Evolutionary conservation across 2,797 vertebrate species (phyloP), one percentile per base, ranked within the genome.

Genomic region (Pelodytes ibericus): DNA sequence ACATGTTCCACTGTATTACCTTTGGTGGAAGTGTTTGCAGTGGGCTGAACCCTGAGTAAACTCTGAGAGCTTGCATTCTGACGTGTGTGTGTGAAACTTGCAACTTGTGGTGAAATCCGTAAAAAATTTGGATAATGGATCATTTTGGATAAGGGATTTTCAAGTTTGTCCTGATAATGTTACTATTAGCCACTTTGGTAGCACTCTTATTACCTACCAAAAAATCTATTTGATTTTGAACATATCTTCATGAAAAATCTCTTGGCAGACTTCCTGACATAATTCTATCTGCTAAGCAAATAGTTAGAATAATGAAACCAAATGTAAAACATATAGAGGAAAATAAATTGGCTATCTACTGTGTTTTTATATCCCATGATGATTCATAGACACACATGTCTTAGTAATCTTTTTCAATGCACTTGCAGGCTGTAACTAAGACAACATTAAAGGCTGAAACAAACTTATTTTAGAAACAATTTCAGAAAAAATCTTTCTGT

Each of bases 381-480:
- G 81, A 90, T 83, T 89, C 60, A 79, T 66, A 81, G 77, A 88
- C 83, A 83, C 80, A 86, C 82, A 78, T 26, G 65, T 87, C 83
- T 89, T 84, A 90, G 83, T 88, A 90, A 90, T 86, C 83, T 79
- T 85, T 81, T 89, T 82, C 81, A 81, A 74, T 74, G 74, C 78
- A 81, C 82, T 87, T 83, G 75, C 60, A 80, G 82, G 81, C 73
- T 84, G 71, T 88, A 88, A 81, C 80, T 87, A 86, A 68, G 33
- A 83, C 79, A 89, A 81, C 61, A 0, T 68, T 81, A 80, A 75
- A 88, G 67, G 81, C 18, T 65, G 70, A 81, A 77, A 83, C 77
- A 77, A 51, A 81, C 72, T 80, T 83, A 59, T 59, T 81, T 81
- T 85, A 30, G 5, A 80, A 86, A 65, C 82, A 69, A 73, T 60